phyloP scores from a whole-genome alignment of 2,797 vertebrate genomes.

The Coracias cyanogaster region DNA sequence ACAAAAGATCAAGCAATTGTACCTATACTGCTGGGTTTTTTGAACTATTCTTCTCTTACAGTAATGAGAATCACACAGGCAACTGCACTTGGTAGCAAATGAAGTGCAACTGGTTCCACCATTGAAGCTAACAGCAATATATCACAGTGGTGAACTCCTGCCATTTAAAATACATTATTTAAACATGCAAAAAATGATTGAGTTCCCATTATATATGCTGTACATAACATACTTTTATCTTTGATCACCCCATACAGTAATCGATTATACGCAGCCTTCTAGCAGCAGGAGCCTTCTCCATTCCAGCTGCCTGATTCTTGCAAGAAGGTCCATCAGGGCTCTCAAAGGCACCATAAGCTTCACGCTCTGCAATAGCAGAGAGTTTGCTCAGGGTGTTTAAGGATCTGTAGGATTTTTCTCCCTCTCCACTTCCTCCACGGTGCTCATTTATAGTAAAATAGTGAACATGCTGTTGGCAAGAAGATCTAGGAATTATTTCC shows the following conservation, averaged over 20 bases:
- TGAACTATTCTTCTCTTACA: not conserved
- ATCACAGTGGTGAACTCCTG: not conserved
- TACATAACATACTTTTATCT: not conserved
- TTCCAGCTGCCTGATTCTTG: not conserved
- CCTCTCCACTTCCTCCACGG: constrained; percentile 6
- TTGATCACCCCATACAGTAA: not conserved
- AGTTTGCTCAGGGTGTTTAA: constrained; percentile 41
- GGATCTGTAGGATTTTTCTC: not conserved
- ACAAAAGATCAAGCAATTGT: not conserved
- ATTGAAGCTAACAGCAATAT: not conserved
- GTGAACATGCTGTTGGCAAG: constrained; percentile 62
- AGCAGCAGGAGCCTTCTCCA: not conserved
- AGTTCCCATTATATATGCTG: not conserved
- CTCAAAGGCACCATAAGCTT: not conserved
- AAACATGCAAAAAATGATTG: not conserved
- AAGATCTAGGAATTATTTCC: constrained; percentile 62
- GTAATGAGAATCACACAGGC: not conserved
- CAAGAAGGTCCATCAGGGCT: not conserved
- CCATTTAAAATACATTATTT: not conserved
- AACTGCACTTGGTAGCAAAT: not conserved
- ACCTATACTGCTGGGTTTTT: not conserved
- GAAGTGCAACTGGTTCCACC: not conserved
- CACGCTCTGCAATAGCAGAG: not conserved
- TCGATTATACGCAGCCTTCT: not conserved
- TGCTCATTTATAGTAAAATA: constrained; percentile 70